Percentiles rank a stretch among this genome's conserved stretches.
Conservation (phyloP, 2,797 vertebrate genomes). For the Salmo trutta region DNA sequence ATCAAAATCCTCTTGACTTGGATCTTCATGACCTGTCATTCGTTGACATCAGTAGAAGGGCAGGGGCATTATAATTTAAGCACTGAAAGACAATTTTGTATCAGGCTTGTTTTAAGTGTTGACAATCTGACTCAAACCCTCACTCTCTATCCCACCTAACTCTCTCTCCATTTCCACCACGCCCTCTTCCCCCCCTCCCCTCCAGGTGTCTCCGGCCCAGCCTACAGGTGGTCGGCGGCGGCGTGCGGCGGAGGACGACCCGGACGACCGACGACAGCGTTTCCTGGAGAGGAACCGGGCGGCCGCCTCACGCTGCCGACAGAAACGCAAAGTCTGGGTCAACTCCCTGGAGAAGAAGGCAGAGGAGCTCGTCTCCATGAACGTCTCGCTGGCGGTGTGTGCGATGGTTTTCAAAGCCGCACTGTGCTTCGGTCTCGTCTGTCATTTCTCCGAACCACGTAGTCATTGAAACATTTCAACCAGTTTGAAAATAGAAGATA, state of each 20-base stretch:
- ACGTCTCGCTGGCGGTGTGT: constrained; percentile 92
- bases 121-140: not conserved
- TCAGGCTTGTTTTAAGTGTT: not conserved
- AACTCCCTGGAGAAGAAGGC: constrained; percentile 95
- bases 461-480: too few species aligned
- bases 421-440: too few species aligned
- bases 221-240: constrained; percentile 91
- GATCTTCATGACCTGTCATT: not conserved
- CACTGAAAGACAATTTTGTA: not conserved
- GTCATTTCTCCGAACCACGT: not conserved
- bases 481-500: too few species aligned
- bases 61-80: not conserved
- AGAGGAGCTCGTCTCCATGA: constrained; percentile 90
- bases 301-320: constrained; percentile 93
- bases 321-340: constrained; percentile 97
- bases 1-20: not conserved
- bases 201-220: constrained; percentile 94
- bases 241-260: constrained; percentile 90
- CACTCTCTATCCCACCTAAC: not conserved
- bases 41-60: not conserved
- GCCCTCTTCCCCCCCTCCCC: not conserved
- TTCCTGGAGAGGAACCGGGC: constrained; percentile 95
- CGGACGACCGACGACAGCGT: constrained; percentile 92
- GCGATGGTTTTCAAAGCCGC: not conserved
- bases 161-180: not conserved